Evolutionary conservation across 2,113 vertebrate species (phyloP), one percentile per base, ranked within the genome.

Genomic region (Girardinichthys multiradiatus): DNA sequence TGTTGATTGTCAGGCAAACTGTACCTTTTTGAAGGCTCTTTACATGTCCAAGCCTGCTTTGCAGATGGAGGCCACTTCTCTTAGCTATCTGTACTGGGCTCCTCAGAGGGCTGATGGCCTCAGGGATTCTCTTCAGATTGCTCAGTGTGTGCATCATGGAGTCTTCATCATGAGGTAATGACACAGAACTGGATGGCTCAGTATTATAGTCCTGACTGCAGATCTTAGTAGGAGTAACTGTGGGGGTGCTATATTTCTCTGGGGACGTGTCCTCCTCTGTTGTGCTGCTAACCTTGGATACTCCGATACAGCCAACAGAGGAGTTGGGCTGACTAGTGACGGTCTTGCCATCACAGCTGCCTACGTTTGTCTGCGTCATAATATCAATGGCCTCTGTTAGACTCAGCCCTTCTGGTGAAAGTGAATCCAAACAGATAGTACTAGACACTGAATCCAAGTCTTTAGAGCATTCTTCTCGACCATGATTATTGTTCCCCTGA

Each of bases 121-220:
- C 96, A 0, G 97, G 97, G 84, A 99, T 96, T 28, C 86, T 93
- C 77, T 93, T 96, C 80, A 99, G 85, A 35, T 92, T 94, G 85
- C 93, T 97, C 68, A 99, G 87, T 45, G 96, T 96, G 78, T 94
- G 94, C 89, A 98, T 94, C 94, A 98, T 96, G 14, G 97, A 98
- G 87, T 96, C 96, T 39, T 98, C 97, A 84, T 99, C 97, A n/a
- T 95, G 88, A 39, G 79, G 27, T 13, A 91, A 28, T 0, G 87
- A 74, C 64, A 81, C 15, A 0, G 90, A 91, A 58, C 74, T 84
- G 28, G 86, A 89, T 28, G 85, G 77, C 71, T 87, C 76, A 0
- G 29, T 10, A 9, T 57, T 66, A 4, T 57, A 70, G 7, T 74
- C 81, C 1, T 58, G 88, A 63, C 29, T 74, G 85, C 71, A 73